Percentiles rank a stretch among this genome's conserved stretches.
Evolutionary conservation across 2,888 invertebrate genomes (phyloP).

Genomic region (Seladonia tumulorum): DNA sequence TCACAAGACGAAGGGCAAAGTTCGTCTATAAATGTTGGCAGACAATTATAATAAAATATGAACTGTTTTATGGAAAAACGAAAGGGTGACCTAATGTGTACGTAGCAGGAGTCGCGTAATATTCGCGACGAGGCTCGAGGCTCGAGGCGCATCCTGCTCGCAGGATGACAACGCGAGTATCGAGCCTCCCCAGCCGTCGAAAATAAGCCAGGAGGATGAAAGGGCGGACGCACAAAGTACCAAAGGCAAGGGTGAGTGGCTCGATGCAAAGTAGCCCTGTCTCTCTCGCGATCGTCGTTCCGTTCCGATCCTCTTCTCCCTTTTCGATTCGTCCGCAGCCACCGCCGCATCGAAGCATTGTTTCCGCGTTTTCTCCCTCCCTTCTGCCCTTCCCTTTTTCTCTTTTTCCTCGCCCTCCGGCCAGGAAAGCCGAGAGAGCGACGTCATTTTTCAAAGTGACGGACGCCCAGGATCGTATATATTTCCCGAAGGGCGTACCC

Average conservation of each 20-base stretch:
- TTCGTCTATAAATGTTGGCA: not conserved
- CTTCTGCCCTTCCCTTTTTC: not conserved
- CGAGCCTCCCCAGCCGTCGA: constrained; percentile 40
- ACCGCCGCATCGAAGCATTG: constrained; percentile 60
- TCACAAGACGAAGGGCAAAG: not conserved
- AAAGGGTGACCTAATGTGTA: not conserved
- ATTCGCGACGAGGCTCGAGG: constrained; percentile 6
- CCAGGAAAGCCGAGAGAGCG: constrained; percentile 61
- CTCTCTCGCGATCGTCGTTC: constrained; percentile 44
- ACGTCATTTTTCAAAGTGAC: constrained; percentile 78
- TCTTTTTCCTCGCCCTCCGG: constrained; percentile 42
- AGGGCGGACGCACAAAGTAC: constrained; percentile 60
- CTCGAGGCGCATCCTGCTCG: not conserved
- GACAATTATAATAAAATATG: not conserved
- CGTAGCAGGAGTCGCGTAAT: not conserved
- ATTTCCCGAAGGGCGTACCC: constrained; percentile 26
- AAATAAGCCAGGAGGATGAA: constrained; percentile 70
- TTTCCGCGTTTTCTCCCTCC: constrained; percentile 50
- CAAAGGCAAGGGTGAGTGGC: constrained; percentile 65
- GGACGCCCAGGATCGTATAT: constrained; percentile 60
- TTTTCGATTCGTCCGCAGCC: constrained; percentile 49
- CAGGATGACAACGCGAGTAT: constrained; percentile 52
- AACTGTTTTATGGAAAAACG: not conserved
- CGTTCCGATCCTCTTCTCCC: constrained; percentile 29
- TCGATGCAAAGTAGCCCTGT: constrained; percentile 66